Evolutionary conservation across 2,888 invertebrate species (phyloP), one percentile per base, ranked within the genome.

Genomic region (Apocheima hispidaria): DNA sequence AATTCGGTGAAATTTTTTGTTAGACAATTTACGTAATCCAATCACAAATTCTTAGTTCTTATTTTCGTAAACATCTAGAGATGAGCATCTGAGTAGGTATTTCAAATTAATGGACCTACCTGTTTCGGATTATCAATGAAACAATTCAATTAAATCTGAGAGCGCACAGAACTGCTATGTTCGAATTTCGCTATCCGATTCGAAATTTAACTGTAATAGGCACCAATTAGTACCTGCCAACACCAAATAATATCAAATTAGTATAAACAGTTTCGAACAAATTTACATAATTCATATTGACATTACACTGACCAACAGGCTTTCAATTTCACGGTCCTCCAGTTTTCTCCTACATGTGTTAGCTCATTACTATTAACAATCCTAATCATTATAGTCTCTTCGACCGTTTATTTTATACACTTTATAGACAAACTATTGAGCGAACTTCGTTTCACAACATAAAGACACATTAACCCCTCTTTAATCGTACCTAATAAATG

Each of bases 401-500:
- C n/a, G n/a, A n/a, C n/a, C n/a, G n/a, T n/a, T n/a, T n/a, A n/a
- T n/a, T n/a, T n/a, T n/a, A n/a, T n/a, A n/a, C n/a, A n/a, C n/a
- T n/a, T n/a, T 63, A 68, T 70, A 75, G 69, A 72, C 71, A 67
- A 66, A 73, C 66, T 64, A 70, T 58, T 71, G 69, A 73, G 71
- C 73, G 72, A 69, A 55, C 60, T 60, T 52, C 63, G 69, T 68
- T 68, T 58, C 52, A 54, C 60, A 65, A 60, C 67, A 65, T 61
- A n/a, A n/a, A n/a, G n/a, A n/a, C n/a, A n/a, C n/a, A n/a, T n/a
- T n/a, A n/a, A n/a, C 69, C 63, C 50, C 76, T 72, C 49, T 79
- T 82, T 80, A 82, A 82, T 82, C 79, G 78, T 70, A 55, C 36
- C 61, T 52, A 70, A 81, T 78, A 80, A 81, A 74, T 65, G 62